A percentile compares a stretch with the other conserved stretches of the same genome.
Conservation (phyloP, 2,113 vertebrate genomes). For the Typhlomys cinereus region DNA sequence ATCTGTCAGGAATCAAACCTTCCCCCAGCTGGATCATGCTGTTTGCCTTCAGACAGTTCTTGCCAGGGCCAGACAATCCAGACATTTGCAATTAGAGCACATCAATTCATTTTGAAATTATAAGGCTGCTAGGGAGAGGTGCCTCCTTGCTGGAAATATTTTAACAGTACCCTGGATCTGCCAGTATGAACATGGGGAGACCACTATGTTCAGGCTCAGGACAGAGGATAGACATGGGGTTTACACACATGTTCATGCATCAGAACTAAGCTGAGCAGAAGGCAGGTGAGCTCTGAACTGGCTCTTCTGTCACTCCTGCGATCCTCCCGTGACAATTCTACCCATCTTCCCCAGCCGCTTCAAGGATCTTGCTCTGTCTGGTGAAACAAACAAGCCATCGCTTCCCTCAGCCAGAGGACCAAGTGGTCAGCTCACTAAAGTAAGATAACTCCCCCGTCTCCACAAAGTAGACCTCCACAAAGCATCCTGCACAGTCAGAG, state of each 20-base stretch:
- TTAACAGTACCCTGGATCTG: not conserved
- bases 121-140: constrained; percentile 62
- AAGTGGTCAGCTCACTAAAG: not conserved
- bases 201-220: constrained; percentile 49
- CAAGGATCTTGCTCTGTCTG: not conserved
- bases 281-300: not conserved
- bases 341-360: not conserved
- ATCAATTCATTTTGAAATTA: constrained; percentile 69
- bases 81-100: constrained; percentile 39
- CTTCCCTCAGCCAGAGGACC: not conserved
- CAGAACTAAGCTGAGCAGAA: not conserved
- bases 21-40: constrained; percentile 3
- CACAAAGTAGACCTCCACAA: not conserved
- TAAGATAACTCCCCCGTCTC: not conserved
- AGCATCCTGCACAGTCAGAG: not conserved
- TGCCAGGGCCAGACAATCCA: constrained; percentile 53
- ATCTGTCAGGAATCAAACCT: constrained; percentile 51
- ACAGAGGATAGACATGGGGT: constrained; percentile 44
- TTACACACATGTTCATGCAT: not conserved
- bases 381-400: not conserved
- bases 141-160: constrained; percentile 6
- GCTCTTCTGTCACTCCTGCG: not conserved
- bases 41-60: constrained; percentile 45
- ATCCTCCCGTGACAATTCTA: not conserved
- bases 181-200: not conserved